Evolutionary conservation across 2,797 vertebrate species (phyloP), one percentile per base, ranked within the genome.

Genomic region (Mormyrus proboscirostris): DNA sequence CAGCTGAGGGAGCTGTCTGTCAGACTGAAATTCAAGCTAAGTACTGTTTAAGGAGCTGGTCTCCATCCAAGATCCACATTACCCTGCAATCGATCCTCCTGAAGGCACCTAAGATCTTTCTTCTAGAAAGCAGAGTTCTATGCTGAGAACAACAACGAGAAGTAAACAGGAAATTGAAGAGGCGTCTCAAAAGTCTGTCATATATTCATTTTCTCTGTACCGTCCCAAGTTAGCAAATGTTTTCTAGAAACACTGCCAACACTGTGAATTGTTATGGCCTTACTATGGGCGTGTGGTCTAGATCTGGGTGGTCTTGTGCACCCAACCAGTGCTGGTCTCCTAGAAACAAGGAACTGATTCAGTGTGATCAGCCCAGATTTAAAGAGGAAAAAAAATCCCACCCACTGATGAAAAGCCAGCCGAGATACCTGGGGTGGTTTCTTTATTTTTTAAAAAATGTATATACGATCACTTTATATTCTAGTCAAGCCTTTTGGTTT

Each of bases 11-110:
- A 14, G 83, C 49, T 85, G 49, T 51, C 76, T n/a, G 41, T 49
- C 90, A 79, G 91, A 91, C 90, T 91, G 73, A 73, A 90, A 90
- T 88, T 92, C 91, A 90, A 90, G 89, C 88, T 47, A 83, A 86
- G 91, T 91, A 91, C 91, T 88, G 86, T 89, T 90, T 88, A 90
- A 88, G 93, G 92, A 93, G 93, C 93, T 93, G 93, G 93, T 91
- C 92, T 93, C 92, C 84, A 29, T 76, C 6, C 59, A 38, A 33
- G 5, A 69, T 89, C 90, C 29, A 88, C 86, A 87, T 91, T 89
- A 79, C 49, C 50, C 49, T 55, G 84, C 51, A n/a, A 73, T 89
- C 82, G 89, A 88, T 50, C 83, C 86, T 89, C 88, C 83, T 62
- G 53, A 86, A 86, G 57, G 88, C 59, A 89, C 89, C 90, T 55